Base-by-base conservation (phyloP, 2,113 vertebrate genomes). In the Dipodomys spectabilis region DNA sequence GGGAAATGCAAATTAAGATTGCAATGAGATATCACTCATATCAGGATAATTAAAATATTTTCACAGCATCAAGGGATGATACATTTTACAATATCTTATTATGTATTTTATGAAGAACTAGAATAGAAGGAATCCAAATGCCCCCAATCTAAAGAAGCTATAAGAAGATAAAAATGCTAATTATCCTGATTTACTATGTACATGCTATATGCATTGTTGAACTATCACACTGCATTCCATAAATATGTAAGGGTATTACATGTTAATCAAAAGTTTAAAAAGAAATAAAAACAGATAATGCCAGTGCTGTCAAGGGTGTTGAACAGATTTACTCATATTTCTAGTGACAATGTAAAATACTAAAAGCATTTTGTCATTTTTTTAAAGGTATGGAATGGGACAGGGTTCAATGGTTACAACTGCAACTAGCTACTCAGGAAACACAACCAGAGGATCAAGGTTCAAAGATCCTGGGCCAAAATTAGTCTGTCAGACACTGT, bases 11-110 rank as follows among this genome's bases (percentile, higher is more conserved):
- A 81, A 62, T 75, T 89, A 84, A 85, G 68, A 68, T 64, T 10
- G 62, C 80, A 95, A 86, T 69, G 69, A 94, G 62, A 62, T 73
- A 84, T 57, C 67, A 84, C 44, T 90, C 30, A 71, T 45, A 93
- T 69, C 20, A 77, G 79, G 82, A 65, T 71, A 93, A 23, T n/a
- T 69, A 85, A 90, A 86, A 74, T 81, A 60, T 32, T 79, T 32
- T 20, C 77, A 79, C 3, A 32, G 10, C 20, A 79, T 4, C n/a
- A 79, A 32, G 49, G 57, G 2, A 25, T 64, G 57, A 80, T 27
- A 80, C 7, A 57, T 10, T 62, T 25, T 3, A 80, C 78, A 62
- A 35, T 80, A 80, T 5, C n/a, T 12, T 62, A 80, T 25, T 35
- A 35, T 15, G 62, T 62, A 64, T 80, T 80, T 80, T 62, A 60